phyloP scores from a whole-genome alignment of 2,888 invertebrate genomes.

The Pristionchus fissidentatus region DNA sequence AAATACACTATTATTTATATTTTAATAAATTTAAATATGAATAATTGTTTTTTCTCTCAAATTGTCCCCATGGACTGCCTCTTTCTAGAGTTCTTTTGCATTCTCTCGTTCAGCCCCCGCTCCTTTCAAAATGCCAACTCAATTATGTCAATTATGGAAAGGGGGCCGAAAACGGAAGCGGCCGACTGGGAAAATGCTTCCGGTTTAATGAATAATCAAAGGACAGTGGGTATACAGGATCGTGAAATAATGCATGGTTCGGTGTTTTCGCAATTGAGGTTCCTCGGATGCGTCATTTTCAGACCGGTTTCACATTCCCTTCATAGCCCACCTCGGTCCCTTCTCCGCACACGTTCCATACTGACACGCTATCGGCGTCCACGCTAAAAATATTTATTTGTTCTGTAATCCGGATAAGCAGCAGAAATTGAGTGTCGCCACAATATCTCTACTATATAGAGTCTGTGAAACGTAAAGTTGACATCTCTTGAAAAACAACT shows the following conservation, averaged over 20 bases:
- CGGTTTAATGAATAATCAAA: background rate
- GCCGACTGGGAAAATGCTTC: background rate
- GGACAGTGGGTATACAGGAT: background rate
- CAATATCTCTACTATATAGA: background rate
- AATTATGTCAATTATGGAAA: constrained; percentile 39
- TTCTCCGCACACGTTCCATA: constrained; percentile 66
- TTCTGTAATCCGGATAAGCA: background rate
- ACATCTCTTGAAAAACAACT: too few relatives aligned
- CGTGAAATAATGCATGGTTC: background rate
- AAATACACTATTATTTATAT: constrained; percentile 4
- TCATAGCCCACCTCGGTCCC: constrained; percentile 58
- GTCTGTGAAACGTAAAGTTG: too few relatives aligned
- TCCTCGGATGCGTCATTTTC: background rate
- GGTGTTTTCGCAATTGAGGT: background rate
- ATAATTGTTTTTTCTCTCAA: too few relatives aligned
- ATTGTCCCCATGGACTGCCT: too few relatives aligned
- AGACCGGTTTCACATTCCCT: too few relatives aligned
- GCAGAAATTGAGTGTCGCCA: too few relatives aligned
- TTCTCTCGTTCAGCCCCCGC: background rate
- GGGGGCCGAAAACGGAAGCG: background rate
- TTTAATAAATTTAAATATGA: background rate
- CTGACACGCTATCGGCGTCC: constrained; percentile 64
- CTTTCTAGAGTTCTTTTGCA: background rate
- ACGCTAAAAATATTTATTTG: constrained; percentile 50
- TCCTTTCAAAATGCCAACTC: background rate